Conservation (phyloP, 2,888 invertebrate genomes). For the Poecilus cupreus region DNA sequence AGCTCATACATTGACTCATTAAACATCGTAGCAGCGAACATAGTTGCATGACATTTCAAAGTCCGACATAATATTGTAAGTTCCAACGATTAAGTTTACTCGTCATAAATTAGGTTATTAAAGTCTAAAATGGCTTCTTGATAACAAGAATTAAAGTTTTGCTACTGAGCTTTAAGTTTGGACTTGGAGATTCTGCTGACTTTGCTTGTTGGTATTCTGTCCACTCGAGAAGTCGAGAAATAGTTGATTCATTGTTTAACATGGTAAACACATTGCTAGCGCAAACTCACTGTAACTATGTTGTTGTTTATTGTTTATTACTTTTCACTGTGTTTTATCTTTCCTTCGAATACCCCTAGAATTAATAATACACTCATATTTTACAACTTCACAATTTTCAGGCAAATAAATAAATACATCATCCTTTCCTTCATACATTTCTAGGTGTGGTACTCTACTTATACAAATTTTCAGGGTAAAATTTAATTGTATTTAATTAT, state of each 20-base stretch:
- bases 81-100: slow-evolving; percentile 43
- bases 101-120: slow-evolving; percentile 42
- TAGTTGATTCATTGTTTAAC: neutral
- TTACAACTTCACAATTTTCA: too few species aligned
- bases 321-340: too few species aligned
- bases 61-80: slow-evolving; percentile 26
- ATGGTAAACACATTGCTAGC: neutral
- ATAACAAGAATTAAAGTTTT: slow-evolving; percentile 38
- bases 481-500: too few species aligned
- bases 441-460: too few species aligned
- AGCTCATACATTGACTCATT: slow-evolving; percentile 22
- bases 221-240: neutral
- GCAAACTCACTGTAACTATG: too few species aligned
- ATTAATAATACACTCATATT: too few species aligned
- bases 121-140: slow-evolving; percentile 37
- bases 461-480: too few species aligned
- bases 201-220: neutral
- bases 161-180: slow-evolving; percentile 6
- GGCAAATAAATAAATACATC: too few species aligned
- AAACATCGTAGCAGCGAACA: neutral
- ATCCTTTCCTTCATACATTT: too few species aligned
- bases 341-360: too few species aligned
- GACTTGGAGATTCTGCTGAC: neutral
- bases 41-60: slow-evolving; percentile 32
- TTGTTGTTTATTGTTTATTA: too few species aligned